Evolutionary conservation across 2,888 invertebrate genomes (phyloP).

Genomic region (Drosophila yooni): DNA sequence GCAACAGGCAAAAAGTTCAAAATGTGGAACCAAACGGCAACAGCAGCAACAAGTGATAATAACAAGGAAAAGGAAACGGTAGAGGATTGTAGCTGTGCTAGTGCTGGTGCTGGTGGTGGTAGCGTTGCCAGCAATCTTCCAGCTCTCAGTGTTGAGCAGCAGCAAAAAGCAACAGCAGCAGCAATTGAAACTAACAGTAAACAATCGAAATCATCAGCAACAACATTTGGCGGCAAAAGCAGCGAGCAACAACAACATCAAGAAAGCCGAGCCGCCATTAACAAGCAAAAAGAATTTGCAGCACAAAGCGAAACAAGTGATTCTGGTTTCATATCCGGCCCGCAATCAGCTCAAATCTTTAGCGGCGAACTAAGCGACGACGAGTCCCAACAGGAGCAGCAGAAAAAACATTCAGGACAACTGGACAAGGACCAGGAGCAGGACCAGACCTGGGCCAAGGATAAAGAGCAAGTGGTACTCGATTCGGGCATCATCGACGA

Average conservation of each 20-base stretch:
- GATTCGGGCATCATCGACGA: conserved; percentile 68
- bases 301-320: conserved; percentile 80
- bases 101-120: conserved; percentile 14
- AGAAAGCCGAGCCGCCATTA: conserved; percentile 62
- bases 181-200: conserved; percentile 58
- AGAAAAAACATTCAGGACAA: conserved; percentile 30
- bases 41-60: conserved; percentile 80
- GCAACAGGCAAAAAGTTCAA: conserved; percentile 71
- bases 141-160: conserved; percentile 70
- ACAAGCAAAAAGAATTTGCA: conserved; percentile 64
- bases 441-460: conserved; percentile 29
- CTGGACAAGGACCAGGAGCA: conserved; percentile 20
- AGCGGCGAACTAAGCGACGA: conserved; percentile 62
- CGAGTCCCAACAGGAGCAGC: conserved; percentile 35
- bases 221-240: conserved; percentile 62
- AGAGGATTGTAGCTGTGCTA: conserved; percentile 76
- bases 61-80: conserved; percentile 69
- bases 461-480: conserved; percentile 41
- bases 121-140: conserved; percentile 45
- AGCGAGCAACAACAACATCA: conserved; percentile 54
- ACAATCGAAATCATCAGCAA: conserved; percentile 60
- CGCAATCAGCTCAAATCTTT: conserved; percentile 81
- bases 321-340: conserved; percentile 86
- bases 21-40: conserved; percentile 82
- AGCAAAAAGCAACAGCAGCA: conserved; percentile 50